Conservation (phyloP, 2,888 invertebrate species). For the Drosophila percnosoma region DNA sequence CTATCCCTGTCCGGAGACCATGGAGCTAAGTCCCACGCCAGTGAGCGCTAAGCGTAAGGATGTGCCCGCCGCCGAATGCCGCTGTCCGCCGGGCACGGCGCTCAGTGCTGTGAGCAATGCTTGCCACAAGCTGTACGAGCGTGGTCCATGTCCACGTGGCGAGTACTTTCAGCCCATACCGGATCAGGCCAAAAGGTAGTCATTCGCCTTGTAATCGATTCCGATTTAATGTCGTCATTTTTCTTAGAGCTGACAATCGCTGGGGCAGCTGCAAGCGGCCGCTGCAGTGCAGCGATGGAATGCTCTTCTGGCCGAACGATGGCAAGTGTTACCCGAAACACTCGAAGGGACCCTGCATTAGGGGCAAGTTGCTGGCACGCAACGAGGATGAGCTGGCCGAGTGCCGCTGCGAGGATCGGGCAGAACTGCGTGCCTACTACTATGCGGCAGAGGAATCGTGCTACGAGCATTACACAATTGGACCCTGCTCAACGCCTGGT, state of each 20-base stretch:
- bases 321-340: slow-evolving; percentile 90
- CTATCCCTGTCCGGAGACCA: slow-evolving; percentile 92
- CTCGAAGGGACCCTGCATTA: slow-evolving; percentile 91
- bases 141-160: slow-evolving; percentile 90
- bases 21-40: slow-evolving; percentile 90
- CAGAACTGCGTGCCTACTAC: slow-evolving; percentile 86
- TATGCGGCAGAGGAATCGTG: slow-evolving; percentile 89
- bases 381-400: slow-evolving; percentile 88
- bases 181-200: slow-evolving; percentile 78
- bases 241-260: slow-evolving; percentile 84
- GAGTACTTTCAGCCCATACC: slow-evolving; percentile 91
- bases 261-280: slow-evolving; percentile 91
- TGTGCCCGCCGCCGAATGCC: slow-evolving; percentile 90
- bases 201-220: not conserved
- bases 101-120: slow-evolving; percentile 89
- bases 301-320: slow-evolving; percentile 92
- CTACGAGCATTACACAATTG: slow-evolving; percentile 91
- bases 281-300: slow-evolving; percentile 87
- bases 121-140: slow-evolving; percentile 90
- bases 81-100: slow-evolving; percentile 92
- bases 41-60: slow-evolving; percentile 80
- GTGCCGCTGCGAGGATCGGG: slow-evolving; percentile 88
- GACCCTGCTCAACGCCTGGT: slow-evolving; percentile 91
- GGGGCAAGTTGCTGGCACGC: slow-evolving; percentile 89
- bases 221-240: not conserved